Evolutionary conservation across 2,888 invertebrate species (phyloP).

Genomic region (Brachyptera putata): DNA sequence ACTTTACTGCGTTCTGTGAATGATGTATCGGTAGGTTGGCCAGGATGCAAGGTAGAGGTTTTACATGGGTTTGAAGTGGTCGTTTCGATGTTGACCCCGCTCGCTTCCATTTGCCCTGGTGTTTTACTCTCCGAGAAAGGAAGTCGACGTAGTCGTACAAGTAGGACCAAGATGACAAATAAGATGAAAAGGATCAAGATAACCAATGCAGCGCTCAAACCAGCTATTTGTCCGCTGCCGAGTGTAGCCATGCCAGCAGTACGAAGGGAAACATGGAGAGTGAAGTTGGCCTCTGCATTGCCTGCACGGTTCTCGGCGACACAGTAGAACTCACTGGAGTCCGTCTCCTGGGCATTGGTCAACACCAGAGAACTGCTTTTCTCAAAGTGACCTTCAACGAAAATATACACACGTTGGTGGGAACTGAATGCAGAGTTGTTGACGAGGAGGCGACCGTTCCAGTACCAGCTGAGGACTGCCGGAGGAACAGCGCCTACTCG

Average conservation of each 20-base stretch:
- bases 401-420: conserved; percentile 70
- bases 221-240: conserved; percentile 80
- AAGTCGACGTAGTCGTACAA: conserved; percentile 68
- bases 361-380: conserved; percentile 72
- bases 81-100: conserved; percentile 42
- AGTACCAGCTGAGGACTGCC: conserved; percentile 80
- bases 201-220: conserved; percentile 76
- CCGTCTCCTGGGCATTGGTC: conserved; percentile 77
- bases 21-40: conserved; percentile 24
- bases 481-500: conserved; percentile 75
- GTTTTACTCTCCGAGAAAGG: conserved; percentile 72
- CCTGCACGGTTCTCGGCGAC: conserved; percentile 88
- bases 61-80: conserved; percentile 34
- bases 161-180: conserved; percentile 65
- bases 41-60: conserved; percentile 32
- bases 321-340: conserved; percentile 81
- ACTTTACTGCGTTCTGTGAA: conserved; percentile 22
- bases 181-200: conserved; percentile 71
- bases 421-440: conserved; percentile 76
- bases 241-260: conserved; percentile 76
- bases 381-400: conserved; percentile 70
- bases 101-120: conserved; percentile 67
- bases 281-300: conserved; percentile 83
- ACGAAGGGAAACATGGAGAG: conserved; percentile 72
- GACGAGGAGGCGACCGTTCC: conserved; percentile 71